Percentiles rank a stretch among this genome's conserved stretches.
Conservation (phyloP, 2,888 invertebrate genomes). For the Didymodactylos carnosus region DNA sequence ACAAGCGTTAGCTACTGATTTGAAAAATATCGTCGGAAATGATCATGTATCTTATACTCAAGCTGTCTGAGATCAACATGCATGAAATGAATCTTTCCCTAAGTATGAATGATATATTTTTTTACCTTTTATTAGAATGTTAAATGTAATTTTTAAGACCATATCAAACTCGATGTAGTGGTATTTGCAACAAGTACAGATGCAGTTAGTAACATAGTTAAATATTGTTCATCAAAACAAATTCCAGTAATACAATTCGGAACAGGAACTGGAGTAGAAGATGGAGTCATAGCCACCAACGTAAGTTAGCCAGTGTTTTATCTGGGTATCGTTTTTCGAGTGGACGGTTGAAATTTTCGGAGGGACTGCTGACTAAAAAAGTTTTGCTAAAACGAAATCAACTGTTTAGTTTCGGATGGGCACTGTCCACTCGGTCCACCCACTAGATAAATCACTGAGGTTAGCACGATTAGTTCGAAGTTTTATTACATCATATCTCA, state of each 20-base stretch:
- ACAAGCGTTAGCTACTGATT: not conserved
- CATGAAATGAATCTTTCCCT: constrained; percentile 29
- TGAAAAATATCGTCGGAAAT: not conserved
- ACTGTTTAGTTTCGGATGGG: too few relatives aligned
- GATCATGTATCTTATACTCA: not conserved
- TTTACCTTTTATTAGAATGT: too few relatives aligned
- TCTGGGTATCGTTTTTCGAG: too few relatives aligned
- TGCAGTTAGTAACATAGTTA: constrained; percentile 35
- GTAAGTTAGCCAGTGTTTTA: too few relatives aligned
- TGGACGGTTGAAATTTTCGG: too few relatives aligned
- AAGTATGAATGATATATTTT: constrained; percentile 18
- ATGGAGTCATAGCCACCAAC: too few relatives aligned
- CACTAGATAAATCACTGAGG: too few relatives aligned
- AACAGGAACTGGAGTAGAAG: constrained; percentile 40
- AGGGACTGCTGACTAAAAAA: too few relatives aligned
- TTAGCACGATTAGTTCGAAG: not conserved
- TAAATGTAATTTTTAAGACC: too few relatives aligned
- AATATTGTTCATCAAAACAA: constrained; percentile 31
- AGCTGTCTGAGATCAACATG: constrained; percentile 23
- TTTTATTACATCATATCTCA: too few relatives aligned
- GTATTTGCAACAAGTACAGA: constrained; percentile 34
- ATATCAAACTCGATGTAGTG: constrained; percentile 37
- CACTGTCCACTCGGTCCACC: too few relatives aligned
- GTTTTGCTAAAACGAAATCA: too few relatives aligned
- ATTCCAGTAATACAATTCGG: constrained; percentile 39